Percentiles rank a stretch among this genome's conserved stretches.
Evolutionary conservation across 2,113 vertebrate genomes (phyloP).

Genomic region (Pygoscelis adeliae): DNA sequence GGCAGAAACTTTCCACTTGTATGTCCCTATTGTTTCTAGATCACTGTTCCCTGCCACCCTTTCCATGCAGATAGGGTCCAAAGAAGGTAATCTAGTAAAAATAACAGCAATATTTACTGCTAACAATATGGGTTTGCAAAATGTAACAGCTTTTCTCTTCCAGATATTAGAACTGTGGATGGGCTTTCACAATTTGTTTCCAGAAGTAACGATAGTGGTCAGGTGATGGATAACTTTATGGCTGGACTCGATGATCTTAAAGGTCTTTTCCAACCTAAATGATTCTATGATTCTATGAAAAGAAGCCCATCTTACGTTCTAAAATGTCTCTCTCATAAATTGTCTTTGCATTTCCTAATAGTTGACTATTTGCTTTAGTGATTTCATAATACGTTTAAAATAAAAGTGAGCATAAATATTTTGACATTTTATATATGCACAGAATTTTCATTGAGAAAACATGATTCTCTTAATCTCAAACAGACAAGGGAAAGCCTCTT

Average conservation of each 20-base stretch:
- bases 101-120: not conserved
- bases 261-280: not conserved
- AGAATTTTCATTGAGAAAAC: conserved; percentile 30
- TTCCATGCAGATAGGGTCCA: not conserved
- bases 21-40: not conserved
- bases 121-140: not conserved
- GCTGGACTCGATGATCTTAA: not conserved
- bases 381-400: conserved; percentile 5
- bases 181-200: not conserved
- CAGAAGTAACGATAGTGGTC: not conserved
- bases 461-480: conserved; percentile 19
- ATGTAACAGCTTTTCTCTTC: not conserved
- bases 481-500: conserved; percentile 18
- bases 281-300: not conserved
- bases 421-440: conserved; percentile 35
- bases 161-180: not conserved
- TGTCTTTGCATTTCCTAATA: not conserved
- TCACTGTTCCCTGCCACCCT: not conserved
- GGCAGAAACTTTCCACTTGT: not conserved
- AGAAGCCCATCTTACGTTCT: not conserved
- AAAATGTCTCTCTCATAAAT: not conserved
- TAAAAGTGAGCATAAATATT: conserved; percentile 52
- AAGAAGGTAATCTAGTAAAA: not conserved
- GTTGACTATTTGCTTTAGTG: not conserved
- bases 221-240: accelerated